A percentile compares a stretch with the other conserved stretches of the same genome.
Conservation (phyloP, 2,888 invertebrate genomes). For the Orchesellides sinensis region DNA sequence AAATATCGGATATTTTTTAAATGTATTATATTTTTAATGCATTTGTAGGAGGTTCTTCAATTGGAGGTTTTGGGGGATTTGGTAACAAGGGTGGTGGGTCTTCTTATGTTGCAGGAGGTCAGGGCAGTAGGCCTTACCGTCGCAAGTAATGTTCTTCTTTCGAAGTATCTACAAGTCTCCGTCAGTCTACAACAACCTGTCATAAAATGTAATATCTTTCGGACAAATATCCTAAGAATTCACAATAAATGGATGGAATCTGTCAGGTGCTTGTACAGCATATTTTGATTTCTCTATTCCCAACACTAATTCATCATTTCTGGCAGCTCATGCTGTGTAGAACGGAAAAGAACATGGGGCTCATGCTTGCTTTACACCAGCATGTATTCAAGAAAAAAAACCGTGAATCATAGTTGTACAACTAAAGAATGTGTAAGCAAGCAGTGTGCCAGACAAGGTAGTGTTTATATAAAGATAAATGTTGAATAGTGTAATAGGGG, state of each 20-base stretch:
- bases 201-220: conserved; percentile 20
- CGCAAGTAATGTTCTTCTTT: no score
- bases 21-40: no score
- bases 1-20: conserved; percentile 21
- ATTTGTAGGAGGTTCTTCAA: no score
- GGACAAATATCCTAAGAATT: conserved; percentile 43
- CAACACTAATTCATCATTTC: conserved; percentile 58
- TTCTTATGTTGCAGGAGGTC: conserved; percentile 70
- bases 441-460: no score
- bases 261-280: conserved; percentile 49
- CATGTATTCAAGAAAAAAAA: neutral
- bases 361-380: neutral
- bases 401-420: no score
- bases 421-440: conserved; percentile 18
- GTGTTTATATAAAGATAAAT: no score
- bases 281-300: conserved; percentile 60
- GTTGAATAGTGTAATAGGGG: no score
- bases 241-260: conserved; percentile 49
- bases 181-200: conserved; percentile 10
- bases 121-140: conserved; percentile 66
- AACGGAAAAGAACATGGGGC: neutral
- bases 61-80: conserved; percentile 73
- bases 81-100: conserved; percentile 58
- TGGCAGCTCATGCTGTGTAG: conserved; percentile 39
- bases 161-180: no score